These are phyloP conservation scores for Gibbula magus DNA, from an alignment of 2,888 invertebrate species.

Conservation along the genomic window DNA sequence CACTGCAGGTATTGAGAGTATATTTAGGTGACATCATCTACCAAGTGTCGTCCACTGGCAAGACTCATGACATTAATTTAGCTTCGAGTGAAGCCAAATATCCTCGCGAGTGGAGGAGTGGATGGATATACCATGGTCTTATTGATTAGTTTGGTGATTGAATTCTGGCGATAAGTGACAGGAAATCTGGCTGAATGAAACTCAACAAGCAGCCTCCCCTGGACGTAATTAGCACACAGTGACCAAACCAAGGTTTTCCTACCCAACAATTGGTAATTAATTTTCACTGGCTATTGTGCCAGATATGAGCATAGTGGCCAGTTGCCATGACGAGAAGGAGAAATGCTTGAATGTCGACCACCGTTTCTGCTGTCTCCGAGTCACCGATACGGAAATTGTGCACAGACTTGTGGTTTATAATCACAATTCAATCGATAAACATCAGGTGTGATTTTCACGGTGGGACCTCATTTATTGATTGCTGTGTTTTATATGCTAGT, in stretches of 20 bases:
- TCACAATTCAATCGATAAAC: not conserved
- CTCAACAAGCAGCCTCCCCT: conserved; percentile 15
- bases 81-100: no score
- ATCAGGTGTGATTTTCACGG: conserved; percentile 31
- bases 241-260: conserved; percentile 16
- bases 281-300: conserved; percentile 22
- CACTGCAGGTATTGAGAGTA: no score
- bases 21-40: no score
- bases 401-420: conserved; percentile 12
- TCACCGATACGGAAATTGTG: conserved; percentile 27
- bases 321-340: conserved; percentile 31
- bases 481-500: conserved; percentile 2
- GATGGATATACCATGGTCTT: not conserved
- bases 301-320: not conserved
- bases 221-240: conserved; percentile 21
- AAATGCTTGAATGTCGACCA: no score
- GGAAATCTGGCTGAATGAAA: conserved; percentile 26
- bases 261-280: conserved; percentile 28
- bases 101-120: no score
- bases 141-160: conserved; percentile 13
- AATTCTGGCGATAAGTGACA: conserved; percentile 24
- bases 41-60: no score
- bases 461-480: conserved; percentile 21
- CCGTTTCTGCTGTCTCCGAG: conserved; percentile 6
- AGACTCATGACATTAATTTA: no score